These are phyloP conservation scores for Druceiella hillmani DNA, from an alignment of 2,888 invertebrate species.

Conservation along the genomic window DNA sequence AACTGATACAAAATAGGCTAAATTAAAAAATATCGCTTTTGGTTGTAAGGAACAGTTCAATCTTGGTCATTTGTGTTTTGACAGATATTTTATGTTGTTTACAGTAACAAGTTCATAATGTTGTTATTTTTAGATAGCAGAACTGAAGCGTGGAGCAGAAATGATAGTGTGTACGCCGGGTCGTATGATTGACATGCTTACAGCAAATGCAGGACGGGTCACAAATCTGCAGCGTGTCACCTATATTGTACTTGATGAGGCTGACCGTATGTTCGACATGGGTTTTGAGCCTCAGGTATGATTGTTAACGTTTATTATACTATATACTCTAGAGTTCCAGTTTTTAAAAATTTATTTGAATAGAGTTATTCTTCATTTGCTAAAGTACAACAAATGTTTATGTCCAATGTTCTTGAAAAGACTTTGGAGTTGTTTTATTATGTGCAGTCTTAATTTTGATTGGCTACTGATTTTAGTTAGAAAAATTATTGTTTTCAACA, in stretches of 20 bases:
- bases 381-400: too few species aligned
- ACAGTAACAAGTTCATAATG: too few species aligned
- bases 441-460: too few species aligned
- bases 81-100: slow-evolving; percentile 85
- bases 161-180: slow-evolving; percentile 99
- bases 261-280: slow-evolving; percentile 99
- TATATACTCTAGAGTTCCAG: slow-evolving; percentile 4
- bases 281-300: slow-evolving; percentile 93
- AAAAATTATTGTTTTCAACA: too few species aligned
- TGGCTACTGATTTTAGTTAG: too few species aligned
- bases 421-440: too few species aligned
- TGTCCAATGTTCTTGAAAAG: too few species aligned
- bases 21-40: too few species aligned
- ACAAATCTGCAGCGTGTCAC: slow-evolving; percentile 96
- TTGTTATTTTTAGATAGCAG: slow-evolving; percentile 65
- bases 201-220: slow-evolving; percentile 96
- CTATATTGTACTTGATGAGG: slow-evolving; percentile 97
- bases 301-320: slow-evolving; percentile 6
- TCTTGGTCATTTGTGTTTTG: slow-evolving; percentile 63
- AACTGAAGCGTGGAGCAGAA: slow-evolving; percentile 93
- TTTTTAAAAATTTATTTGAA: too few species aligned
- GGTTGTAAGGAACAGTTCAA: background rate
- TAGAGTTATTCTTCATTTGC: too few species aligned
- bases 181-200: slow-evolving; percentile 99
- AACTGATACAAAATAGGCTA: too few species aligned